Evolutionary conservation across 1,140 invertebrate species (phyloP).

Genomic region (Drosophila littoralis): DNA sequence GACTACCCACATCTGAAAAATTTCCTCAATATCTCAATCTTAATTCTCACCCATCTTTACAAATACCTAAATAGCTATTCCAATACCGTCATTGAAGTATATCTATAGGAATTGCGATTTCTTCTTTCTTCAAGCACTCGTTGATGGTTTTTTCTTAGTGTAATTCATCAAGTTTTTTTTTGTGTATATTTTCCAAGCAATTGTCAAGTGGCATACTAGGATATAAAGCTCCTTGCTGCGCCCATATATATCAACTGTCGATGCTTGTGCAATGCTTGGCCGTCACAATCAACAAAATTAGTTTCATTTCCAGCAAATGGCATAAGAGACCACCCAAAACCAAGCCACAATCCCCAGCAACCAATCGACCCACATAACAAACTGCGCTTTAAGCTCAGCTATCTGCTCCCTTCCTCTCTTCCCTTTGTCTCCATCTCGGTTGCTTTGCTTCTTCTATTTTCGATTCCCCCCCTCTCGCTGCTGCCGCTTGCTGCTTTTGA

Average conservation of each 20-base stretch:
- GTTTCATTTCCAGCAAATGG: conserved; percentile 79
- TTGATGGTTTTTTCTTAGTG: background rate
- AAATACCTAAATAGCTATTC: too few relatives aligned
- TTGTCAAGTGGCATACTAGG: conserved; percentile 16
- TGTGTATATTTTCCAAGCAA: conserved; percentile 3
- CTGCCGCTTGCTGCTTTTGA: conserved; percentile 51
- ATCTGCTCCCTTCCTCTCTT: background rate
- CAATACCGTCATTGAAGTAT: background rate
- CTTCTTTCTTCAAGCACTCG: background rate
- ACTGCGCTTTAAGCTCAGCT: conserved; percentile 60
- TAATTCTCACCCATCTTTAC: too few relatives aligned
- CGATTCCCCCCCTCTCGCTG: conserved; percentile 10
- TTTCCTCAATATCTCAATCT: too few relatives aligned
- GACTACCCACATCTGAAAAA: too few relatives aligned
- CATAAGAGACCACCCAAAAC: conserved; percentile 38
- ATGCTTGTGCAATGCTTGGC: conserved; percentile 61
- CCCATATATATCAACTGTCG: conserved; percentile 73
- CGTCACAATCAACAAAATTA: conserved; percentile 77
- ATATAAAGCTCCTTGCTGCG: conserved; percentile 7
- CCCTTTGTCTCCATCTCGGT: background rate
- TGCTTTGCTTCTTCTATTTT: conserved; percentile 26
- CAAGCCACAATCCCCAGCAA: background rate
- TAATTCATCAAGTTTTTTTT: conserved; percentile 5
- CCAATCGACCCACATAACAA: conserved; percentile 61
- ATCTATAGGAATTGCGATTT: background rate